These are phyloP conservation scores for Tineola bisselliella DNA, from an alignment of 2,888 invertebrate genomes.

Conservation along the genomic window DNA sequence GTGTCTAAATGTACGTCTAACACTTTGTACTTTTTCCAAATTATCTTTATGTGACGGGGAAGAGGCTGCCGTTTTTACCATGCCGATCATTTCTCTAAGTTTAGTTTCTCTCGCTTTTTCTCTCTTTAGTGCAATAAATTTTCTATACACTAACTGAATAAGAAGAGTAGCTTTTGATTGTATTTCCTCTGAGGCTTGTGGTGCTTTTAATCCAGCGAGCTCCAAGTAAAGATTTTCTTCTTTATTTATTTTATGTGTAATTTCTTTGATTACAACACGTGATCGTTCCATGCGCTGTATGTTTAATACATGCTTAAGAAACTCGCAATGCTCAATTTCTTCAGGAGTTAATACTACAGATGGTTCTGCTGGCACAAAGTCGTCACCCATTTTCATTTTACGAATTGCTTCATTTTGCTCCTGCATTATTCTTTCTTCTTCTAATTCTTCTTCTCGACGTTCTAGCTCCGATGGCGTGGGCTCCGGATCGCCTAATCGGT, in stretches of 20 bases:
- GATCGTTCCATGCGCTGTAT: slow-evolving; percentile 58
- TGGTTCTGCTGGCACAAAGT: slow-evolving; percentile 28
- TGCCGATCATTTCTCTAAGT: slow-evolving; percentile 60
- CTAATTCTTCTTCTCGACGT: slow-evolving; percentile 34
- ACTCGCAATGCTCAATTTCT: slow-evolving; percentile 39
- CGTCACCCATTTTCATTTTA: slow-evolving; percentile 36
- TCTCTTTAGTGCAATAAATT: slow-evolving; percentile 47
- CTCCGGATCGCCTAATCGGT: slow-evolving; percentile 44
- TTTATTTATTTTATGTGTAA: slow-evolving; percentile 34
- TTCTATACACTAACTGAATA: slow-evolving; percentile 32
- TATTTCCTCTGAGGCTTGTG: slow-evolving; percentile 29
- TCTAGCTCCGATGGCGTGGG: slow-evolving; percentile 44
- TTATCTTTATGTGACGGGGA: slow-evolving; percentile 52
- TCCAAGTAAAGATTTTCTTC: slow-evolving; percentile 45
- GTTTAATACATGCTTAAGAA: slow-evolving; percentile 31
- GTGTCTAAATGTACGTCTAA: slow-evolving; percentile 51
- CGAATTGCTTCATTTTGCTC: slow-evolving; percentile 27
- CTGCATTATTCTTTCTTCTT: slow-evolving; percentile 31
- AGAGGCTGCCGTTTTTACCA: slow-evolving; percentile 63
- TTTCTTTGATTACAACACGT: slow-evolving; percentile 26
- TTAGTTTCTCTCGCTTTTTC: slow-evolving; percentile 41
- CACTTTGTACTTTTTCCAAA: slow-evolving; percentile 52
- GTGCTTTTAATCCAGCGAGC: slow-evolving; percentile 45
- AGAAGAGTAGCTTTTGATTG: slow-evolving; percentile 32
- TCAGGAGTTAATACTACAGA: slow-evolving; percentile 30